Evolutionary conservation across 2,797 vertebrate genomes (phyloP).

Genomic region (Psittacula derbiana): DNA sequence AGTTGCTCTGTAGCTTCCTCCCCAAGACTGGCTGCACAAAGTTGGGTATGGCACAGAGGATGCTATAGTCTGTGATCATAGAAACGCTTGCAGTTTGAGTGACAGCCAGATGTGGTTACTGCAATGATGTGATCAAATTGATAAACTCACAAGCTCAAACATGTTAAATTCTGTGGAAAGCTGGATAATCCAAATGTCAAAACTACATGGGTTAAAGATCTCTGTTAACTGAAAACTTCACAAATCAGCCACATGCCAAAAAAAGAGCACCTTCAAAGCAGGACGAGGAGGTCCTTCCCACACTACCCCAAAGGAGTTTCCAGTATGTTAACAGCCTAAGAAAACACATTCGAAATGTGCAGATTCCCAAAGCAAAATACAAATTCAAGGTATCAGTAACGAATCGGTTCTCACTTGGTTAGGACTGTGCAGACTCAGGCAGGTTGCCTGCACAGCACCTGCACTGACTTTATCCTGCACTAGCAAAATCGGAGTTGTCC

Average conservation of each 20-base stretch:
- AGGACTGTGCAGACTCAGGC: background rate
- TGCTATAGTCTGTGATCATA: background rate
- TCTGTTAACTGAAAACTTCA: background rate
- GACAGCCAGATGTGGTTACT: background rate
- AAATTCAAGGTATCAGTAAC: background rate
- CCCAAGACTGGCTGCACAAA: background rate
- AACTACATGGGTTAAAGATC: background rate
- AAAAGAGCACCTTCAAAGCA: background rate
- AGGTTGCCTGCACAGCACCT: background rate
- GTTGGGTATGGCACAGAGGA: background rate
- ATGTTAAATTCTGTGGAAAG: background rate
- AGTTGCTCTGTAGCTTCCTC: background rate
- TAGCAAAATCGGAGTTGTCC: background rate
- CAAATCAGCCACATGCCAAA: background rate
- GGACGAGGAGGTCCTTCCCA: background rate
- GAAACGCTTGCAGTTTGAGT: background rate
- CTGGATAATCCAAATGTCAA: background rate
- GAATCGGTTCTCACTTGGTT: background rate
- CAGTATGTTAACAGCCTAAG: background rate
- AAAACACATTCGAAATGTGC: background rate
- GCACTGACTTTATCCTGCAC: background rate
- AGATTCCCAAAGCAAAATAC: background rate
- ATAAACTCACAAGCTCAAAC: background rate
- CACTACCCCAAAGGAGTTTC: background rate
- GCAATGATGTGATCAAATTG: background rate